Percentiles rank a stretch among this genome's conserved stretches.
Evolutionary conservation across 2,797 vertebrate genomes (phyloP).

Genomic region (Falco berigora): DNA sequence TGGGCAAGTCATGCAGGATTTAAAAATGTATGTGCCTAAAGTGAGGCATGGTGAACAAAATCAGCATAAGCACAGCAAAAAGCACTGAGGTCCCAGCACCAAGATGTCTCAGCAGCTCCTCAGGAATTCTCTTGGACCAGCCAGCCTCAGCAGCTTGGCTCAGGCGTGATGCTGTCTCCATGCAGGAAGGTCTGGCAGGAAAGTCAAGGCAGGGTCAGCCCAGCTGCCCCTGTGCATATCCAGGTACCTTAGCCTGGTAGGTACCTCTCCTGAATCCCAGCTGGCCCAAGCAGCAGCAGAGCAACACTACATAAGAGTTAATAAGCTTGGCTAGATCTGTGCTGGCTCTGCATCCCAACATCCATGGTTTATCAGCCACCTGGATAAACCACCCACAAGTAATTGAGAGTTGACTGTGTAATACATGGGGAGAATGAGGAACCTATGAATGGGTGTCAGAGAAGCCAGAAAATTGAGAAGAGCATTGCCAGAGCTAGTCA

Average conservation of each 20-base stretch:
- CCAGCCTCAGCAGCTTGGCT: background rate
- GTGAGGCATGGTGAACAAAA: background rate
- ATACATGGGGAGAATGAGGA: background rate
- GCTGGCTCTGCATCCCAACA: background rate
- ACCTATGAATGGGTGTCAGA: background rate
- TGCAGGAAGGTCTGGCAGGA: background rate
- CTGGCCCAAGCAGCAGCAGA: background rate
- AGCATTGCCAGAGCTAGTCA: background rate
- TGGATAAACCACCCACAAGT: background rate
- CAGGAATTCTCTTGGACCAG: background rate
- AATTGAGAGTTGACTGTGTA: background rate
- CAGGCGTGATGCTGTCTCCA: background rate
- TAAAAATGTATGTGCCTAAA: background rate
- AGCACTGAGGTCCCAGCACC: background rate
- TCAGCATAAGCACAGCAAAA: background rate
- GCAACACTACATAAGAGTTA: background rate
- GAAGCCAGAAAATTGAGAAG: background rate
- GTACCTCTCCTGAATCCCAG: background rate
- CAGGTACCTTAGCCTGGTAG: background rate
- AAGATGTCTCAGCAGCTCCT: background rate
- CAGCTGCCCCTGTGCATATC: rapidly evolving
- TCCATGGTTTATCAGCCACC: background rate
- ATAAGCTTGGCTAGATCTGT: background rate
- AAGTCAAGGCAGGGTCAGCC: background rate
- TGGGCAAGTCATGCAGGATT: background rate